These are phyloP conservation scores for Danaus melanippus DNA, from an alignment of 1,140 invertebrate genomes.

Conservation along the genomic window DNA sequence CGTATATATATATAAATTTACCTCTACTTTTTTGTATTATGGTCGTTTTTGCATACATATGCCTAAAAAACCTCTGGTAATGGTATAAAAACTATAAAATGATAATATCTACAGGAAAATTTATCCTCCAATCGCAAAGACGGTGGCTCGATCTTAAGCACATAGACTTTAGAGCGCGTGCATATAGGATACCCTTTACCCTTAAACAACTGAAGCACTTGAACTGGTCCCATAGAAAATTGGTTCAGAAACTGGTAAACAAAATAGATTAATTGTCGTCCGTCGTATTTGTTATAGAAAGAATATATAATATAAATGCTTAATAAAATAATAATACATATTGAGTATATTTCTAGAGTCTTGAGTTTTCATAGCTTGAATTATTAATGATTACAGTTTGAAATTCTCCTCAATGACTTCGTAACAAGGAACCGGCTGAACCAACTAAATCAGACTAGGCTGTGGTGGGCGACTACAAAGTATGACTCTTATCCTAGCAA, in stretches of 20 bases:
- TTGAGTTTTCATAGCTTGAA: too few relatives aligned
- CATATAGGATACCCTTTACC: conserved; percentile 54
- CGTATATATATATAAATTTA: too few relatives aligned
- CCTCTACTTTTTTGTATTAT: too few relatives aligned
- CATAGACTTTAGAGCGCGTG: conserved; percentile 48
- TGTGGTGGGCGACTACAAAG: conserved; percentile 62
- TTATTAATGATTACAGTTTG: conserved; percentile 40
- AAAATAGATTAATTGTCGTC: conserved; percentile 6
- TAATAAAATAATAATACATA: too few relatives aligned
- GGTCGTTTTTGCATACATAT: too few relatives aligned
- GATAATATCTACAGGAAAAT: conserved; percentile 30
- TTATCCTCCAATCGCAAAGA: conserved; percentile 40
- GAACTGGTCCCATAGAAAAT: conserved; percentile 49
- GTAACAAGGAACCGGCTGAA: conserved; percentile 46
- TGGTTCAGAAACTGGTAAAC: conserved; percentile 48
- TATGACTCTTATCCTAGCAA: conserved; percentile 55
- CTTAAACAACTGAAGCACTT: conserved; percentile 46
- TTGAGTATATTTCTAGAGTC: too few relatives aligned
- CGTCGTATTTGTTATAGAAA: background rate
- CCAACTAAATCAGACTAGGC: conserved; percentile 47
- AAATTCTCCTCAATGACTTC: conserved; percentile 46
- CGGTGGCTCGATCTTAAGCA: conserved; percentile 55
- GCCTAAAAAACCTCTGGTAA: too few relatives aligned
- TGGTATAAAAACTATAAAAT: too few relatives aligned
- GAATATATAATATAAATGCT: background rate